Percentiles rank a stretch among this genome's conserved stretches.
phyloP scores from a whole-genome alignment of 2,113 vertebrate species.

The Alces alces region DNA sequence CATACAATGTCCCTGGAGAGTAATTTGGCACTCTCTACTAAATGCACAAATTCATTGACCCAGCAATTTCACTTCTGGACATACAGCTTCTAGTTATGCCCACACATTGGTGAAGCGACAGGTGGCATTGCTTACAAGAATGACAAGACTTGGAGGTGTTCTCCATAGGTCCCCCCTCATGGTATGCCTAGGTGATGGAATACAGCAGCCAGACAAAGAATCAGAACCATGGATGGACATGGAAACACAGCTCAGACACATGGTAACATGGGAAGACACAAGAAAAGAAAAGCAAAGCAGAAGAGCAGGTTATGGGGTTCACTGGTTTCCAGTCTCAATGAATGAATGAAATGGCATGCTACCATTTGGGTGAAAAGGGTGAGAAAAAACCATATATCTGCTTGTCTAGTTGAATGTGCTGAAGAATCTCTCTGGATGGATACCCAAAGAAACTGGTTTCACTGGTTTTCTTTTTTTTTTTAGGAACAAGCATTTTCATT shows the following conservation, averaged over 20 bases:
- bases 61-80: neutral
- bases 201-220: neutral
- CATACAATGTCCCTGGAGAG: accelerated
- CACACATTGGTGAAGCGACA: neutral
- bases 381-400: accelerated
- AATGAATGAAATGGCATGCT: accelerated
- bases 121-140: neutral
- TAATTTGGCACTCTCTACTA: neutral
- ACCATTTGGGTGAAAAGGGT: accelerated
- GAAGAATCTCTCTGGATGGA: accelerated
- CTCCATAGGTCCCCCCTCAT: accelerated
- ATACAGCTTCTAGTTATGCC: accelerated
- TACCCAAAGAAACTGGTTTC: no score
- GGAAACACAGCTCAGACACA: neutral
- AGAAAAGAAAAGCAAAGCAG: neutral
- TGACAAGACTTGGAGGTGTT: neutral
- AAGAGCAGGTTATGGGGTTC: neutral
- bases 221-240: accelerated
- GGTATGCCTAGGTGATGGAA: accelerated
- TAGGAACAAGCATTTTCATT: neutral
- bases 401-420: accelerated
- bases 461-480: neutral
- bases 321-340: neutral
- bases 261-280: accelerated
- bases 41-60: neutral